Conservation (phyloP, 2,797 vertebrate genomes). For the Neoniphon sammara region DNA sequence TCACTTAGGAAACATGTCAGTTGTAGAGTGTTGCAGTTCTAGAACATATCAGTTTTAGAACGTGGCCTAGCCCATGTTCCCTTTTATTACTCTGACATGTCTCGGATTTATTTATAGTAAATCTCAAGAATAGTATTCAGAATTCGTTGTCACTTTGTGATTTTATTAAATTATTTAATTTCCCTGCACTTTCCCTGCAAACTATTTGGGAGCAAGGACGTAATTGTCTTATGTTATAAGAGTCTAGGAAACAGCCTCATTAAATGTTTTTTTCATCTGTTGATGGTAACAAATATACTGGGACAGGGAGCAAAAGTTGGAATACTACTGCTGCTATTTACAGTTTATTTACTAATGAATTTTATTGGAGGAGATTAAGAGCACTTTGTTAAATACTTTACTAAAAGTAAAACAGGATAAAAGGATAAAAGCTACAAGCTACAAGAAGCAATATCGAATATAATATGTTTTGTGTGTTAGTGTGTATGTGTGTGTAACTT, state of each 20-base stretch:
- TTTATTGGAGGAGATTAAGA: no score
- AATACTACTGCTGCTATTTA: not conserved
- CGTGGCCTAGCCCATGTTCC: not conserved
- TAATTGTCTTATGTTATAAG: not conserved
- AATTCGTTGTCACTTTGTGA: not conserved
- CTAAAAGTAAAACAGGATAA: no score
- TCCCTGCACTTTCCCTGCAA: not conserved
- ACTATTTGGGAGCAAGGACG: slow-evolving; percentile 8
- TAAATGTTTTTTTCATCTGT: not conserved
- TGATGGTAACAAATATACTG: not conserved
- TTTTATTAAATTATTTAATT: slow-evolving; percentile 3
- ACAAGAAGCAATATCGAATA: no score
- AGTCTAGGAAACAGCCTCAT: not conserved
- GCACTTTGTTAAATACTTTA: no score
- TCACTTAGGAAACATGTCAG: slow-evolving; percentile 4
- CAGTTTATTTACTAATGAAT: no score
- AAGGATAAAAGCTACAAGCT: no score
- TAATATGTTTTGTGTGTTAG: no score
- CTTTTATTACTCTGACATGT: not conserved
- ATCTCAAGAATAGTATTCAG: no score
- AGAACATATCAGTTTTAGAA: slow-evolving; percentile 1
- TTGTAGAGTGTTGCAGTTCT: no score
- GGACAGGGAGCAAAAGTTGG: not conserved
- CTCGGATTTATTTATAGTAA: not conserved
- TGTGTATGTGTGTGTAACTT: no score